phyloP scores from a whole-genome alignment of 2,797 vertebrate genomes.

The Esox masquinongy region DNA sequence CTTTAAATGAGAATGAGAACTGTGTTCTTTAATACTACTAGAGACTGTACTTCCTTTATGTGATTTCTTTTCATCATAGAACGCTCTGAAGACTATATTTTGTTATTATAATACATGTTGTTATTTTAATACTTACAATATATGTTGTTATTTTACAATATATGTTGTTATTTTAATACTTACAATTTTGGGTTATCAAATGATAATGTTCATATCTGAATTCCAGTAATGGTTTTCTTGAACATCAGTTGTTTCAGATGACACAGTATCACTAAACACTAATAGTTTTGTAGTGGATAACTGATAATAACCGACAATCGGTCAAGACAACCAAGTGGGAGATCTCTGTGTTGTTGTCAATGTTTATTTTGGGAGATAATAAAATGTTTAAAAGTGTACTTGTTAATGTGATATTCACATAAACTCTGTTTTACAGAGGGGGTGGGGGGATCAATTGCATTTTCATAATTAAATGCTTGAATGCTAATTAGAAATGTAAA shows the following conservation, averaged over 20 bases:
- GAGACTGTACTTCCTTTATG: neutral
- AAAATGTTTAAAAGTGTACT: neutral
- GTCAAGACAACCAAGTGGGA: neutral
- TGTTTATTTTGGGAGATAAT: neutral
- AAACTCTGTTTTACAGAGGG: too few relatives aligned
- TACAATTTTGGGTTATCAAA: neutral
- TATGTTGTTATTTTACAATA: too few relatives aligned
- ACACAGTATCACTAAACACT: neutral
- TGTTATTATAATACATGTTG: too few relatives aligned
- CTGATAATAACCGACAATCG: conserved; percentile 7
- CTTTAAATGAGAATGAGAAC: neutral
- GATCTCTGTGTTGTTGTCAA: neutral
- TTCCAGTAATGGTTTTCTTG: neutral
- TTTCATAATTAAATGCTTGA: too few relatives aligned
- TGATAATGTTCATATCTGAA: neutral
- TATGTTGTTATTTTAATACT: neutral
- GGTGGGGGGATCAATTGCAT: too few relatives aligned
- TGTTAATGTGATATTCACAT: conserved; percentile 27
- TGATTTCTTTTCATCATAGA: neutral
- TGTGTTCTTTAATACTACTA: neutral
- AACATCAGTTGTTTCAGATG: neutral
- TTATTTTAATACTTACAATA: neutral
- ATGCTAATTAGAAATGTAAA: too few relatives aligned
- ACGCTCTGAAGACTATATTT: neutral
- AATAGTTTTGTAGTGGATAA: neutral